These are phyloP conservation scores for Xerus rutilus DNA, from an alignment of 2,797 vertebrate species.

Conservation along the genomic window DNA sequence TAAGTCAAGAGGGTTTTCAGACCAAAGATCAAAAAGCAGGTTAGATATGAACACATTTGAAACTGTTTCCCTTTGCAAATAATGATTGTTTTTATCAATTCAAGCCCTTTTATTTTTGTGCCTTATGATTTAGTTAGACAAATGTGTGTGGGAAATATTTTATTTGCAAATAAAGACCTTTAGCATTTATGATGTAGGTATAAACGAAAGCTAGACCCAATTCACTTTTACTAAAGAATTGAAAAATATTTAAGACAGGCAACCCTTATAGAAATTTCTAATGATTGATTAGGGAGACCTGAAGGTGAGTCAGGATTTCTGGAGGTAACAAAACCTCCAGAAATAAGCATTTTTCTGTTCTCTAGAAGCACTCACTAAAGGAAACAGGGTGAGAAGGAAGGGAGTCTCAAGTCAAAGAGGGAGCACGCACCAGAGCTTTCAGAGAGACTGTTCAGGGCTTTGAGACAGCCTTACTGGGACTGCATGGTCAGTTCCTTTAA, in stretches of 20 bases:
- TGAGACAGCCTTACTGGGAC: background rate
- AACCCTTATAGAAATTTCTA: slow-evolving; percentile 38
- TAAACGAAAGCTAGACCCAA: background rate
- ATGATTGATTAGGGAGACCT: background rate
- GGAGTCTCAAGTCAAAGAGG: background rate
- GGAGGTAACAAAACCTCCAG: background rate
- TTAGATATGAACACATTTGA: slow-evolving; percentile 12
- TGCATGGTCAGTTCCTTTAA: background rate
- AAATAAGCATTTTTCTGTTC: background rate
- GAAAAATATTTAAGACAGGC: background rate
- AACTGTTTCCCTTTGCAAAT: slow-evolving; percentile 55
- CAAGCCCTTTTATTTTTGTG: slow-evolving; percentile 48
- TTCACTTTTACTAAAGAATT: slow-evolving; percentile 45
- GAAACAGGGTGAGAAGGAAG: background rate
- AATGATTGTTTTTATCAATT: slow-evolving; percentile 32
- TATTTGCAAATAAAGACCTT: slow-evolving; percentile 68
- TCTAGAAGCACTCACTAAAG: background rate
- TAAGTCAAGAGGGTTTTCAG: slow-evolving; percentile 55
- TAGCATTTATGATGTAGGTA: background rate
- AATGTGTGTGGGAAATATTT: slow-evolving; percentile 37
- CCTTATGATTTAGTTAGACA: slow-evolving; percentile 60
- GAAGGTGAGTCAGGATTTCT: background rate
- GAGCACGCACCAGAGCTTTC: background rate
- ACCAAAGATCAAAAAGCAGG: slow-evolving; percentile 49
- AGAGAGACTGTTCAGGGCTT: background rate